A percentile compares a stretch with the other conserved stretches of the same genome.
Conservation (phyloP, 2,113 vertebrate genomes). For the Rattus rattus region DNA sequence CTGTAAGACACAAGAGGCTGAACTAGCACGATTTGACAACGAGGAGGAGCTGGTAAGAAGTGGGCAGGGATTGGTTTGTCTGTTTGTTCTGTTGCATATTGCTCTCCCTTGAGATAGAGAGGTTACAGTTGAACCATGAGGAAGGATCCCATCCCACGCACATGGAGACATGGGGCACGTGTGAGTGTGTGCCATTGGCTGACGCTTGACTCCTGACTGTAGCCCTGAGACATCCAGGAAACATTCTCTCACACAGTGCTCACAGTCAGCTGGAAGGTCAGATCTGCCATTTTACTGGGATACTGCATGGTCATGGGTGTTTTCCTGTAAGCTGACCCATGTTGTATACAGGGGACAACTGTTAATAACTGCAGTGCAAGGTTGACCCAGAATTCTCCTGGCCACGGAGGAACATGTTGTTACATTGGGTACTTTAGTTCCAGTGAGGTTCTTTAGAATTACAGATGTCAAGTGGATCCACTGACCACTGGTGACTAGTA, state of each 20-base stretch:
- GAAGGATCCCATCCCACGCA: not conserved
- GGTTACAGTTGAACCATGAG: not conserved
- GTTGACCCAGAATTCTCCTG: not conserved
- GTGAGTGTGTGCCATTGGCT: not conserved
- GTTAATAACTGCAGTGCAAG: not conserved
- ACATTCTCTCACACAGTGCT: not conserved
- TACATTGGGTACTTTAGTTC: not conserved
- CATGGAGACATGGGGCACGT: too few relatives aligned
- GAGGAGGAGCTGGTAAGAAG: constrained; percentile 32
- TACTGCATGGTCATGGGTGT: not conserved
- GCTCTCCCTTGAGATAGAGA: not conserved
- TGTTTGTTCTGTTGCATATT: not conserved
- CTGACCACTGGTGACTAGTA: not conserved
- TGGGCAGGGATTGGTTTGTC: not conserved
- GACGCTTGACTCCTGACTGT: not conserved
- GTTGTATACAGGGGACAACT: not conserved
- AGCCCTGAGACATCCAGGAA: not conserved
- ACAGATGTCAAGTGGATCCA: not conserved
- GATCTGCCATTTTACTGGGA: not conserved
- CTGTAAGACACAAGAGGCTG: not conserved
- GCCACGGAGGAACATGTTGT: not conserved
- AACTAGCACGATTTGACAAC: not conserved
- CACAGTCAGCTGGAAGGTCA: not conserved
- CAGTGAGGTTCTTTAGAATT: not conserved
- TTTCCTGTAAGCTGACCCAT: not conserved